These are phyloP conservation scores for Neopelma chrysocephalum DNA, from an alignment of 2,797 vertebrate species.

Conservation along the genomic window DNA sequence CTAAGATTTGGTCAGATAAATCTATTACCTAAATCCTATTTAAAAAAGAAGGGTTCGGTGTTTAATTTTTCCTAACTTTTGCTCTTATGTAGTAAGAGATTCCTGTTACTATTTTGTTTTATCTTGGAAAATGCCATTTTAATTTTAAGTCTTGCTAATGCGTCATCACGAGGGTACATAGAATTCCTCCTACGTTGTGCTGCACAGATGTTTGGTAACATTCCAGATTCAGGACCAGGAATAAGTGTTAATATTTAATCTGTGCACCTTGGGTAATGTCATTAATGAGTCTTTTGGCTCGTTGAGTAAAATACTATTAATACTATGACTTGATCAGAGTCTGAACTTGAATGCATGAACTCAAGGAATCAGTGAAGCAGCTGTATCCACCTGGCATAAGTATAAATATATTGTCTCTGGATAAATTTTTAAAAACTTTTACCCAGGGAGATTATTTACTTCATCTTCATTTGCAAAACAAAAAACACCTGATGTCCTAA, in stretches of 20 bases:
- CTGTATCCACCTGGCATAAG: not conserved
- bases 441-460: not conserved
- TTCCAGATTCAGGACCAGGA: not conserved
- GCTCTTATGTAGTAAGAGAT: not conserved
- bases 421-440: not conserved
- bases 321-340: not conserved
- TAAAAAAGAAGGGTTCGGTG: not conserved
- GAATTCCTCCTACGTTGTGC: not conserved
- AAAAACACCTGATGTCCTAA: not conserved
- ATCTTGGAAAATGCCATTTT: not conserved
- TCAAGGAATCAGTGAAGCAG: not conserved
- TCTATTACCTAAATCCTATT: not conserved
- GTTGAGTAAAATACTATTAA: not conserved
- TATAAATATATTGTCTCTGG: not conserved
- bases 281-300: not conserved
- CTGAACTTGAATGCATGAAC: not conserved
- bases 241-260: not conserved
- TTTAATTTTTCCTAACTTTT: not conserved
- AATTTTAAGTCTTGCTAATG: not conserved
- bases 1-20: not conserved
- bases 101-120: not conserved
- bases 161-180: not conserved
- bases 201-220: not conserved
- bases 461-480: not conserved
- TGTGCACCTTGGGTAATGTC: not conserved